Base-by-base conservation (phyloP, 2,888 invertebrate species). In the Endomychus coccineus region DNA sequence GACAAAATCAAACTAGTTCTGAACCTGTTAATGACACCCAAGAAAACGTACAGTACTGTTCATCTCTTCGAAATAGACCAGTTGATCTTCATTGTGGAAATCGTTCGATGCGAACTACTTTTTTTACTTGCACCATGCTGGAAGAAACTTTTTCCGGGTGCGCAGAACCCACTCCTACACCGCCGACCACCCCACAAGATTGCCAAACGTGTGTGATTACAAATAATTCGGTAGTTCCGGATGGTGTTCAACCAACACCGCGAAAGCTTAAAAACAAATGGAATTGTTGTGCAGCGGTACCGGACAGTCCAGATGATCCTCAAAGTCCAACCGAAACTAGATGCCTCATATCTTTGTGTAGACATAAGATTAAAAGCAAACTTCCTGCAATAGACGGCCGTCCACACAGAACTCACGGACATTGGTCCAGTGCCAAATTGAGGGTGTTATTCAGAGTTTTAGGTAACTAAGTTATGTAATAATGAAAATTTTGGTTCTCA, bases 251-350 rank as follows among this genome's bases (percentile, higher is more conserved):
- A 27, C 48, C 36, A 2, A 5, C 34, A 38, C 45, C 39, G 33
- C 59, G 57, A 27, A 64, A 62, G 44, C 44, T 58, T 31, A 61
- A 67, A 21, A 67, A 69, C 48, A 73, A 71, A 63, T 75, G 74
- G 75, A 75, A 74, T 50, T 75, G 75, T 49, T 75, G 75, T 49
- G 64, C 71, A 25, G 71, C 69, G 17, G 72, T 73, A 5, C 74
- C 74, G 1, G 74, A 75, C 43, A 75, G 74, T 59, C 75, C 75
- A 0, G 74, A 74, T 52, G 69, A 72, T 50, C 70, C 71, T 32
- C 67, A 68, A 34, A 71, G 71, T 54, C 63, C 70, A 1, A 48
- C 56, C 12, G 62, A 64, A 43, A 60, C 62, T 3, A 54, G 58
- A 35, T 66, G 66, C 46, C 52, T 66, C 38, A 56, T 66, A 49